Evolutionary conservation across 1,140 invertebrate species (phyloP), one percentile per base, ranked within the genome.

Genomic region (Hyles vespertilio): DNA sequence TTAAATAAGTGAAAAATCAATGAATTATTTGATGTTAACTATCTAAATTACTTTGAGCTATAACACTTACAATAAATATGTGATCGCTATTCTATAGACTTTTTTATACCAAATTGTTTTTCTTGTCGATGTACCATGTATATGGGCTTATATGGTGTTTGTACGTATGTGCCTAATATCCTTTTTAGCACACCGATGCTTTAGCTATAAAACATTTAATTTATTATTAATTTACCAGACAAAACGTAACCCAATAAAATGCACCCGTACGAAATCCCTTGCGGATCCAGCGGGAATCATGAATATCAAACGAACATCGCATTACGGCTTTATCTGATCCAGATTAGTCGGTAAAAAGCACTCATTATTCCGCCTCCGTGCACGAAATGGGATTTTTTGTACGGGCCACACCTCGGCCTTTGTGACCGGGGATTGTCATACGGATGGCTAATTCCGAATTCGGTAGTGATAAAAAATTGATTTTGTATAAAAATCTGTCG

Each of bases 301-400:
- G 84, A 87, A 87, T 87, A 87, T 83, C 77, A 81, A 87, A 83
- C 72, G 69, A 58, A 72, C 70, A 79, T 74, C 74, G 67, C 70
- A 77, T 76, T 71, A 69, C 56, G 40, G 59, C 61, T 72, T 64
- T 80, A 84, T 85, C 81, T 81, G 82, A 85, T 85, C 77, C 76
- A 75, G 81, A 85, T 85, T 87, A 84, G 69, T 74, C 76, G 69
- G 80, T 83, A 85, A 85, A 87, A 84, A 85, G 82, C 81, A 70
- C 70, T 85, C 70, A 87, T 87, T 87, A 87, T 87, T 87, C 81
- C 81, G 82, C 79, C 72, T 79, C 70, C 65, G 56, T 70, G 70
- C 65, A 22, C 59, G 32, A 67, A 81, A 85, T 77, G 69, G 77
- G 82, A 85, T 85, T 87, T 87, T 85, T 81, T 80, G 65, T 85